These are phyloP conservation scores for Coelopa pilipes DNA, from an alignment of 2,888 invertebrate species.

Conservation along the genomic window DNA sequence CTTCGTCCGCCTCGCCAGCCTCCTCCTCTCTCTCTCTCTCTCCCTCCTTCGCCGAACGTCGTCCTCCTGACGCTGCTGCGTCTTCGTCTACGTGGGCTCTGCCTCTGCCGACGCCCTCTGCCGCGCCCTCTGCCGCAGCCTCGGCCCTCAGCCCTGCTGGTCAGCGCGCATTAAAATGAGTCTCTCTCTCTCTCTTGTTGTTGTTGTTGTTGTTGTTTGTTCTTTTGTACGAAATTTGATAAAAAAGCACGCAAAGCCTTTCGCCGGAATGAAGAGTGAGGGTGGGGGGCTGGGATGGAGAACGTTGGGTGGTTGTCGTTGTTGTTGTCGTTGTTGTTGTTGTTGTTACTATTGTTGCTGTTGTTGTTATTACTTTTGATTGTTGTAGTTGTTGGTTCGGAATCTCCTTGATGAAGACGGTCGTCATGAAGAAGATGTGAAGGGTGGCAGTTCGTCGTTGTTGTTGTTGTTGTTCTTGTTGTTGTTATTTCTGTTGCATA, in stretches of 20 bases:
- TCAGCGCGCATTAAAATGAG: slow-evolving; percentile 34
- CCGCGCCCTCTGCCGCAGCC: too few species aligned
- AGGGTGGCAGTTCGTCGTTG: slow-evolving; percentile 15
- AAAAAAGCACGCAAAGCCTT: slow-evolving; percentile 17
- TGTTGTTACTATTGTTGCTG: too few species aligned
- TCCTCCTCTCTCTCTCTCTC: too few species aligned
- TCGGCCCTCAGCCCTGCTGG: slow-evolving; percentile 15
- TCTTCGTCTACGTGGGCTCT: too few species aligned
- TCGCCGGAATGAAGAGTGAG: slow-evolving; percentile 6
- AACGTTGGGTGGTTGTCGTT: slow-evolving; percentile 4
- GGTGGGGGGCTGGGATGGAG: background rate
- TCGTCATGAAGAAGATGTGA: slow-evolving; percentile 9
- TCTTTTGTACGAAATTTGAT: slow-evolving; percentile 17
- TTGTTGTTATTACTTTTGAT: too few species aligned
- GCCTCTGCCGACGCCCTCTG: too few species aligned
- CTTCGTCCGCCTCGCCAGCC: too few species aligned
- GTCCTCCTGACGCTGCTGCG: too few species aligned
- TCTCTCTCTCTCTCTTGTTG: too few species aligned
- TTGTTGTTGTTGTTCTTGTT: slow-evolving; percentile 20
- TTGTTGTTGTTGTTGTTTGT: too few species aligned
- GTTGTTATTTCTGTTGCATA: slow-evolving; percentile 15
- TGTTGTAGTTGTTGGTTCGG: slow-evolving; percentile 4
- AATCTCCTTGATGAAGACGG: slow-evolving; percentile 32
- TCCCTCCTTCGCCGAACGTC: too few species aligned
- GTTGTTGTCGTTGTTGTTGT: slow-evolving; percentile 20